Evolutionary conservation across 1,140 invertebrate genomes (phyloP).

Genomic region (Micrasema longulum): DNA sequence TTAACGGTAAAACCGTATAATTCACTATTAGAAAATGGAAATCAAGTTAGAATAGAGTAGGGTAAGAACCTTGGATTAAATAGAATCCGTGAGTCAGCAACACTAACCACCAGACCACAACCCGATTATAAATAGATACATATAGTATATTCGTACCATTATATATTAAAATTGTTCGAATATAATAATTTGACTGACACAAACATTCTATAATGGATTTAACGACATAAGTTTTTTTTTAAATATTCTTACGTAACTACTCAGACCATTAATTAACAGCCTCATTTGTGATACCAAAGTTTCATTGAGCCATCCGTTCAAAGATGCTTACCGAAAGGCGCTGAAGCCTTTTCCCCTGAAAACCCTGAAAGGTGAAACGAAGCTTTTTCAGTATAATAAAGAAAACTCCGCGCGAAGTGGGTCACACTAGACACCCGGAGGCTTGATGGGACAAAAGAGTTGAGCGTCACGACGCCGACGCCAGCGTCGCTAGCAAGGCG

Average conservation of each 20-base stretch:
- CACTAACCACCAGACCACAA: too few species aligned
- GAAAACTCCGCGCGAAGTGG: constrained; percentile 14
- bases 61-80: too few species aligned
- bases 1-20: too few species aligned
- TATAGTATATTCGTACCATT: too few species aligned
- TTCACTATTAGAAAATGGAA: too few species aligned
- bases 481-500: not conserved
- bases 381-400: constrained; percentile 29
- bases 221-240: too few species aligned
- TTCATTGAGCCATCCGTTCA: constrained; percentile 19
- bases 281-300: constrained; percentile 23
- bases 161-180: too few species aligned
- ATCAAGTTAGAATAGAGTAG: too few species aligned
- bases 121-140: too few species aligned
- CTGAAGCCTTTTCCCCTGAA: constrained; percentile 28
- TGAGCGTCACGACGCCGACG: not conserved
- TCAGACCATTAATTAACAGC: constrained; percentile 25
- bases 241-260: not conserved
- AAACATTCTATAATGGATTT: too few species aligned
- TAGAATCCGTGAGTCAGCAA: too few species aligned
- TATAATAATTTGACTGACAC: too few species aligned
- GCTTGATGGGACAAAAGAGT: constrained; percentile 16
- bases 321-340: constrained; percentile 23
- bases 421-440: constrained; percentile 31
- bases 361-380: constrained; percentile 21